These are phyloP conservation scores for Chironomus riparius DNA, from an alignment of 2,888 invertebrate genomes.

Conservation along the genomic window DNA sequence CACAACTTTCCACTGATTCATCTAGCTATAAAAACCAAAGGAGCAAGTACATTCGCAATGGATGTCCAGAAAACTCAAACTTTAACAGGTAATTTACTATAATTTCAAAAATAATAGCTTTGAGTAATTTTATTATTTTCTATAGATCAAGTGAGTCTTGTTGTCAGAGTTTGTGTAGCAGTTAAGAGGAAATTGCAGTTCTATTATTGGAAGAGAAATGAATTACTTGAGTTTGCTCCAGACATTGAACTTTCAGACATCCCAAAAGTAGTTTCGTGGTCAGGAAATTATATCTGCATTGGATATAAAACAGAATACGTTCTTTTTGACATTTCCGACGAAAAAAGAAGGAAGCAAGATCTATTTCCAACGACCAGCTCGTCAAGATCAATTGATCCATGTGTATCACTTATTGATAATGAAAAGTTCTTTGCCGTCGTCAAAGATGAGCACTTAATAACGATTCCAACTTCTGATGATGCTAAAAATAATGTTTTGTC, in stretches of 20 bases:
- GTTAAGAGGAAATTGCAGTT: slow-evolving; percentile 77
- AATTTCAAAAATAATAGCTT: too few species aligned
- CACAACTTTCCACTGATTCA: slow-evolving; percentile 70
- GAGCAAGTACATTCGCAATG: slow-evolving; percentile 79
- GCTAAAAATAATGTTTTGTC: slow-evolving; percentile 42
- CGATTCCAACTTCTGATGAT: slow-evolving; percentile 50
- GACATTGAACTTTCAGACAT: slow-evolving; percentile 72
- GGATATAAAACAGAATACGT: slow-evolving; percentile 79
- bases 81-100: background rate
- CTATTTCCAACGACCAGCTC: slow-evolving; percentile 79
- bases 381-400: slow-evolving; percentile 69
- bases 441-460: slow-evolving; percentile 77
- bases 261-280: slow-evolving; percentile 74
- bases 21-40: slow-evolving; percentile 70
- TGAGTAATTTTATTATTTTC: too few species aligned
- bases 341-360: slow-evolving; percentile 58
- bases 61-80: slow-evolving; percentile 48
- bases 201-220: slow-evolving; percentile 80
- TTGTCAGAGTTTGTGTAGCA: slow-evolving; percentile 80
- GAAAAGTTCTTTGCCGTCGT: slow-evolving; percentile 66
- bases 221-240: slow-evolving; percentile 61
- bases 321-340: slow-evolving; percentile 47
- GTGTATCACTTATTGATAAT: slow-evolving; percentile 66
- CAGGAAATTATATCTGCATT: slow-evolving; percentile 73
- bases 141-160: slow-evolving; percentile 38